Evolutionary conservation across 2,888 invertebrate genomes (phyloP).

Genomic region (Trachelus tabidus): DNA sequence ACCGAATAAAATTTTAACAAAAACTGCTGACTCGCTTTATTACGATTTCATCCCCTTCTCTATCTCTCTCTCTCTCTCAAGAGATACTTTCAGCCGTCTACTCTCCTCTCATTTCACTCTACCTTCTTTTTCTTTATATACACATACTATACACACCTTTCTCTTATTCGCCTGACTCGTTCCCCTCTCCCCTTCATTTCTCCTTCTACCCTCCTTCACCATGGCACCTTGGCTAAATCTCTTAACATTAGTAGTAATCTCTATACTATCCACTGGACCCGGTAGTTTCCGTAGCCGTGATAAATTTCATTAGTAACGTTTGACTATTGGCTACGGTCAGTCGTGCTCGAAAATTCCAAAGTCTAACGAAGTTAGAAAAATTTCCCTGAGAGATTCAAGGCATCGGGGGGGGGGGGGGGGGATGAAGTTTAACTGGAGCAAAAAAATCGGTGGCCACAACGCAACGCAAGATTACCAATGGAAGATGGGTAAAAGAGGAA

Average conservation of each 20-base stretch:
- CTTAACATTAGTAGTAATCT: not conserved
- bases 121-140: constrained; percentile 1
- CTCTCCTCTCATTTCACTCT: constrained; percentile 16
- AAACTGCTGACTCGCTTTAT: constrained; percentile 49
- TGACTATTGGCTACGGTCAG: not conserved
- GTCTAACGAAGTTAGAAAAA: not conserved
- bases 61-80: constrained; percentile 4
- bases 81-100: constrained; percentile 23
- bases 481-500: too few species aligned
- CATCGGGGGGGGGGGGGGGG: too few species aligned
- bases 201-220: not conserved
- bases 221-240: not conserved
- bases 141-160: not conserved
- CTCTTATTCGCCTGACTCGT: constrained; percentile 9
- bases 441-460: too few species aligned
- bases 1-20: constrained; percentile 55
- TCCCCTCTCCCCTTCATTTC: constrained; percentile 2
- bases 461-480: too few species aligned
- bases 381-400: not conserved
- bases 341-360: not conserved
- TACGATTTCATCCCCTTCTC: constrained; percentile 29
- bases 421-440: too few species aligned
- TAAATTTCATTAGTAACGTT: not conserved
- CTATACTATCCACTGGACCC: not conserved
- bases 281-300: not conserved